A percentile compares a stretch with the other conserved stretches of the same genome.
These are phyloP conservation scores for Seira sanloemensis DNA, from an alignment of 2,888 invertebrate genomes.

Conservation along the genomic window DNA sequence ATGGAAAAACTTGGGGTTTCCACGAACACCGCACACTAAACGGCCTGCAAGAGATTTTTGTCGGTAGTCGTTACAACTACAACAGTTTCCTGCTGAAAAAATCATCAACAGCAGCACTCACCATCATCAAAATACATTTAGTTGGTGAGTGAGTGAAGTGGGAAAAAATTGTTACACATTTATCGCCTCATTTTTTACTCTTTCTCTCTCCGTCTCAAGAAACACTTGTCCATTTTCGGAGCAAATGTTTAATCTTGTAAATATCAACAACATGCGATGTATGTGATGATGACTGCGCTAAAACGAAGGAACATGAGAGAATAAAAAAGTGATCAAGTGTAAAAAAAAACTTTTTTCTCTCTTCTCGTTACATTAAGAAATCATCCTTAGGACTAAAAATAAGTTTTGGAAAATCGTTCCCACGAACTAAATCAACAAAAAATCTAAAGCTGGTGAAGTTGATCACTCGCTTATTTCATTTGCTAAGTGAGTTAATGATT, in stretches of 20 bases:
- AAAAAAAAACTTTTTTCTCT: conserved; percentile 39
- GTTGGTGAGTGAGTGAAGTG: neutral
- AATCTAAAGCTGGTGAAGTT: neutral
- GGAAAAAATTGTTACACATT: conserved; percentile 61
- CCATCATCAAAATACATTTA: conserved; percentile 51
- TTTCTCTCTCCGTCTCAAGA: conserved; percentile 12
- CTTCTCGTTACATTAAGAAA: conserved; percentile 40
- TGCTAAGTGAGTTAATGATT: conserved; percentile 43
- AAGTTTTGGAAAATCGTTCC: conserved; percentile 44
- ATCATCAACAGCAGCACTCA: conserved; percentile 19
- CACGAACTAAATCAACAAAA: conserved; percentile 35
- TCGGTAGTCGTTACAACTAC: neutral
- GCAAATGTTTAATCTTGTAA: conserved; percentile 36
- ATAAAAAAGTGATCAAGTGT: conserved; percentile 62
- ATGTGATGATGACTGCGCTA: conserved; percentile 37
- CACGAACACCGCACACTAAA: too few species aligned
- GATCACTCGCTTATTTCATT: neutral
- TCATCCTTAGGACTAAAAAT: conserved; percentile 51
- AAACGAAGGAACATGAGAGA: conserved; percentile 41
- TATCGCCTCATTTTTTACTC: conserved; percentile 48
- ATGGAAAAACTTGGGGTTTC: neutral
- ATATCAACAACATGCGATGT: conserved; percentile 16
- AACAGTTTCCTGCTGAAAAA: neutral
- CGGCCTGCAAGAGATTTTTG: neutral
- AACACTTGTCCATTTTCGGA: conserved; percentile 56